A percentile compares a stretch with the other conserved stretches of the same genome.
These are phyloP conservation scores for Gymnoscopelus braueri DNA, from an alignment of 2,797 vertebrate species.

Conservation along the genomic window DNA sequence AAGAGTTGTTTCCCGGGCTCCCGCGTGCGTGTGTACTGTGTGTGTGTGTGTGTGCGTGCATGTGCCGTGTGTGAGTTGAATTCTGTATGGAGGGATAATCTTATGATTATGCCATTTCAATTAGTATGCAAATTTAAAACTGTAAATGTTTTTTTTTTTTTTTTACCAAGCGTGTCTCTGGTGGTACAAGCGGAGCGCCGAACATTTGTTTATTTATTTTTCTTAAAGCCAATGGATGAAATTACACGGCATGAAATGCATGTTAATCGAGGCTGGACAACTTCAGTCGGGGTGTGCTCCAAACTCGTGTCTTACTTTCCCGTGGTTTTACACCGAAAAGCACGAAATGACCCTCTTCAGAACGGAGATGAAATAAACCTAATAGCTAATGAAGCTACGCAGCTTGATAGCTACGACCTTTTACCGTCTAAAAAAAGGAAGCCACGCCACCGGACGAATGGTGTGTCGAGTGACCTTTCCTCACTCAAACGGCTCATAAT, in stretches of 20 bases:
- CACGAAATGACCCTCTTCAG: too few relatives aligned
- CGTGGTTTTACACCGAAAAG: too few relatives aligned
- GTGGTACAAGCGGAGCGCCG: slow-evolving; percentile 35
- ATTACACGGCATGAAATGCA: slow-evolving; percentile 31
- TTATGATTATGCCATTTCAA: slow-evolving; percentile 68
- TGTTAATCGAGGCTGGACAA: slow-evolving; percentile 24
- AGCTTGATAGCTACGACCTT: too few relatives aligned
- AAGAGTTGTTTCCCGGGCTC: slow-evolving; percentile 9
- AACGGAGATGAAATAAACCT: too few relatives aligned
- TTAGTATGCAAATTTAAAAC: slow-evolving; percentile 73
- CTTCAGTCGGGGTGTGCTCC: too few relatives aligned
- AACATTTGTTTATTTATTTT: slow-evolving; percentile 47
- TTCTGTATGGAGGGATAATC: slow-evolving; percentile 15
- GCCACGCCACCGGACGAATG: too few relatives aligned
- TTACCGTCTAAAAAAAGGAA: too few relatives aligned
- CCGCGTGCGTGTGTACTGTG: slow-evolving; percentile 22
- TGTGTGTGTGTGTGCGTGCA: slow-evolving; percentile 41
- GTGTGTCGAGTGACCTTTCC: too few relatives aligned
- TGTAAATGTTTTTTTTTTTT: slow-evolving; percentile 53
- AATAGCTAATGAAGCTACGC: too few relatives aligned
- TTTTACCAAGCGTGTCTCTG: slow-evolving; percentile 44
- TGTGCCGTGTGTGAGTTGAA: slow-evolving; percentile 9
- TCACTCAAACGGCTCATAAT: too few relatives aligned
- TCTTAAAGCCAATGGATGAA: slow-evolving; percentile 41
- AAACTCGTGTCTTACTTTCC: slow-evolving; percentile 34